Evolutionary conservation across 64 coral and sea anemone species (phyloP).

Genomic region (Stichodactyla helianthus): DNA sequence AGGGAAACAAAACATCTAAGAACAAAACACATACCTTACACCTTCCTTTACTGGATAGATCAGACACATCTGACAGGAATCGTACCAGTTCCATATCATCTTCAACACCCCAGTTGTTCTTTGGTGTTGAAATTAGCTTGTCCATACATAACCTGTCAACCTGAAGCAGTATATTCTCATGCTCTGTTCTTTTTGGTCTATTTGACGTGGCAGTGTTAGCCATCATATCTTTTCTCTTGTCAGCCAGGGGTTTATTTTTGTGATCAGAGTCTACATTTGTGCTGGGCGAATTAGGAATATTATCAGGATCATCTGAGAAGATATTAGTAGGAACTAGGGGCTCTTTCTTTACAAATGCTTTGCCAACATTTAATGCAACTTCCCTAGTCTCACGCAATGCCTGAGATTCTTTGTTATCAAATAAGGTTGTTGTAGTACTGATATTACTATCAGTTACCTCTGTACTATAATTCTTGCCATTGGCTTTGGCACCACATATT

Average conservation of each 20-base stretch:
- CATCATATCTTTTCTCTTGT: not conserved
- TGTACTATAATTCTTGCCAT: not conserved
- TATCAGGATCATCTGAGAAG: not conserved
- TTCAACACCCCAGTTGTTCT: conserved; percentile 50
- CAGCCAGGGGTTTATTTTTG: not conserved
- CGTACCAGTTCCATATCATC: conserved; percentile 63
- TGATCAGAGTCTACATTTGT: not conserved
- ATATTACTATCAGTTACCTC: not conserved
- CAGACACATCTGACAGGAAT: conserved; percentile 62
- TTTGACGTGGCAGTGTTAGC: not conserved
- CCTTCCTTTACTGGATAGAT: conserved; percentile 67
- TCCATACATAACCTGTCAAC: conserved; percentile 50
- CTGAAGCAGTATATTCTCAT: conserved; percentile 32
- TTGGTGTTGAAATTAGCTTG: conserved; percentile 22
- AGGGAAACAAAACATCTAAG: not conserved
- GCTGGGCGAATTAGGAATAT: not conserved
- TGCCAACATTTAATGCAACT: not conserved
- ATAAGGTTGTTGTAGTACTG: not conserved
- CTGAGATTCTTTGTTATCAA: not conserved
- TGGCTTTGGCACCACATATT: not conserved
- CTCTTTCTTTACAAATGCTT: not conserved
- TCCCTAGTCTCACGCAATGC: not conserved
- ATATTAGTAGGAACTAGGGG: not conserved
- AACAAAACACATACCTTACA: conserved; percentile 50
- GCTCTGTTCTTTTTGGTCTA: not conserved